Percentiles rank a stretch among this genome's conserved stretches.
Conservation (phyloP, 2,113 vertebrate species). For the Brachyhypopomus gauderio region DNA sequence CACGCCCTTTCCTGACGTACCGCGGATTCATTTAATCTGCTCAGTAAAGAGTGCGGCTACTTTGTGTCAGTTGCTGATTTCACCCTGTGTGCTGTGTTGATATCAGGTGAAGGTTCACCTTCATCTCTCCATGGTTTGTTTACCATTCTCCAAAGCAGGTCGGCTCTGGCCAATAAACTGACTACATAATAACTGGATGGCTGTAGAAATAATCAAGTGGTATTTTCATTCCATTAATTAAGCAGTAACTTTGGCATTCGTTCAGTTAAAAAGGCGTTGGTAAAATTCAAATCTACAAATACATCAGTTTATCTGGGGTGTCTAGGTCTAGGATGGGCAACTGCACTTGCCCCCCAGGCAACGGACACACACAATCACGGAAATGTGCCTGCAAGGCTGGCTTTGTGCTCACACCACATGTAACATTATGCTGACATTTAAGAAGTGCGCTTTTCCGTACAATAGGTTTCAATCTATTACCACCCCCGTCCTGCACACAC, state of each 20-base stretch:
- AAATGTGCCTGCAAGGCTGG: constrained; percentile 21
- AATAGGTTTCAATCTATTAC: constrained; percentile 45
- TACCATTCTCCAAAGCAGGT: too few species aligned
- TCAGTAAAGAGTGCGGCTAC: too few species aligned
- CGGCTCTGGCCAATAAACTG: too few species aligned
- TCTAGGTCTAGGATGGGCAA: not conserved
- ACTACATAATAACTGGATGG: too few species aligned
- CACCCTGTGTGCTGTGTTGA: too few species aligned
- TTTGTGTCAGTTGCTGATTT: not conserved
- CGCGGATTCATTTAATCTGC: not conserved
- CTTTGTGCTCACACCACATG: constrained; percentile 37
- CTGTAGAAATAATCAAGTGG: too few species aligned
- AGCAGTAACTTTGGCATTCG: not conserved
- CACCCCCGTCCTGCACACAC: not conserved
- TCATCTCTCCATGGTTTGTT: too few species aligned
- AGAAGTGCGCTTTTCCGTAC: constrained; percentile 31
- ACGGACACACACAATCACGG: constrained; percentile 24
- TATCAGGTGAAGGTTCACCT: too few species aligned
- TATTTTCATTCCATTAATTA: not conserved
- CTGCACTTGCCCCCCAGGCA: constrained; percentile 31
- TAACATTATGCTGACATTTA: constrained; percentile 52
- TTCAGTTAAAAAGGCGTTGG: constrained; percentile 1
- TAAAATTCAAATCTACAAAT: not conserved
- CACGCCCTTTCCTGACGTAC: too few species aligned
- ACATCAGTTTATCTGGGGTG: constrained; percentile 24